Base-by-base conservation (phyloP, 2,113 vertebrate species). In the Hypanus sabinus region DNA sequence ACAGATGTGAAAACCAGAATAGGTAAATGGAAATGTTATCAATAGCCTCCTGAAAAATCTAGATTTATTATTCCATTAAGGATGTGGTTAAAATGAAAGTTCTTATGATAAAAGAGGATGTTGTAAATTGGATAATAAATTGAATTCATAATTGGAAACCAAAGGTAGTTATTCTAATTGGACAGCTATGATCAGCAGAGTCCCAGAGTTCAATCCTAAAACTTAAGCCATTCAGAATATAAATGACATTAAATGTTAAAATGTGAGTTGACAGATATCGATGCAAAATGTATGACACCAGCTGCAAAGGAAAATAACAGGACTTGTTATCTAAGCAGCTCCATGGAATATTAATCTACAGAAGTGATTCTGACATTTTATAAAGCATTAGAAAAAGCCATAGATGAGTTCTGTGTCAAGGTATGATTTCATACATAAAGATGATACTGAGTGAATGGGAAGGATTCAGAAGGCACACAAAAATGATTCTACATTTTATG, bases 341-440 rank as follows among this genome's bases (percentile, higher is more conserved):
- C 11, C 85, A 33, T 65, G 71, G 68, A 75, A 93, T 73, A 73
- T 73, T 55, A 46, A 73, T 93, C 68, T 73, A 55, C 73, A 70
- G 91, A 75, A 75, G 91, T 75, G 68, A 93, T 90, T 90, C 60
- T 90, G 85, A 90, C 85, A 90, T 90, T 90, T 90, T 65, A 90
- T 90, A 62, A 90, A 90, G n/a, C 60, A 20, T 90, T 33, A 27
- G 24, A 85, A 85, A 46, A 85, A 85, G 24, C 46, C 27, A 60
- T 8, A 30, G 24, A 65, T 68, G 85, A 90, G n/a, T 62, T 33
- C 18, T 90, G 57, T 62, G 62, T 90, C 85, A 65, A 90, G 2
- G 60, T 90, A 90, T 90, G 85, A 90, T 90, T 90, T 62, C 85
- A 90, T 68, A 68, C 60, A 90, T 33, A 90, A 68, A 90, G 60